Percentiles rank a stretch among this genome's conserved stretches.
Evolutionary conservation across 2,797 vertebrate genomes (phyloP).

Genomic region (Limnodromus scolopaceus): DNA sequence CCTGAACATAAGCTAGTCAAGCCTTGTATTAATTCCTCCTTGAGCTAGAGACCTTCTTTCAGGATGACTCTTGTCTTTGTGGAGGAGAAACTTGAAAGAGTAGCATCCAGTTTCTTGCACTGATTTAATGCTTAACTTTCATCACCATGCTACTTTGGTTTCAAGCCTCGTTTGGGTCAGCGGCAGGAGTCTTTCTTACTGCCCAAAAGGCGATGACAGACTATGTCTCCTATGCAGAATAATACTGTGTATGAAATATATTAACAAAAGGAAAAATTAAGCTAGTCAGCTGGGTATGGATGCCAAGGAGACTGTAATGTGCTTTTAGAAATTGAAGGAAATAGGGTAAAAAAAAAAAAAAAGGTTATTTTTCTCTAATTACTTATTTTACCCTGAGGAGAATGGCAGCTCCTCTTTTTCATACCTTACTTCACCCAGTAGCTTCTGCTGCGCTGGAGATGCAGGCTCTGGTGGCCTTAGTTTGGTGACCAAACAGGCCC

Average conservation of each 20-base stretch:
- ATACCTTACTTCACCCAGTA: neutral
- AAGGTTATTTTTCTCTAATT: neutral
- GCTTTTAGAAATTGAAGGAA: neutral
- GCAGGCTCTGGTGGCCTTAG: neutral
- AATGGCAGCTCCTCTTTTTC: neutral
- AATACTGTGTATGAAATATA: neutral
- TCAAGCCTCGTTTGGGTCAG: conserved; percentile 31
- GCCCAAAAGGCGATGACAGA: neutral
- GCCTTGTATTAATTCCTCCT: neutral
- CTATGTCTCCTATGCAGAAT: neutral
- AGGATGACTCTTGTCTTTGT: neutral
- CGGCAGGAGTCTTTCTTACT: neutral
- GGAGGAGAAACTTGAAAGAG: neutral
- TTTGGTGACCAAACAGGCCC: neutral
- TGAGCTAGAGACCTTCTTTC: neutral
- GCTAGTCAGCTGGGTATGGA: neutral
- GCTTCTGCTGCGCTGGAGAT: neutral
- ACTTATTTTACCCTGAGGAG: neutral
- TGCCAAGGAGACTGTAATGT: neutral
- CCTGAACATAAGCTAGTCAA: neutral
- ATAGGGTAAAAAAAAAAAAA: neutral
- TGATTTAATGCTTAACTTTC: conserved; percentile 21
- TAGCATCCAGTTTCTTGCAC: neutral
- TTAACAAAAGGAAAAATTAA: neutral
- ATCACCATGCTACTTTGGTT: neutral